A percentile compares a stretch with the other conserved stretches of the same genome.
These are phyloP conservation scores for Plutella xylostella DNA, from an alignment of 2,888 invertebrate genomes.

Conservation along the genomic window DNA sequence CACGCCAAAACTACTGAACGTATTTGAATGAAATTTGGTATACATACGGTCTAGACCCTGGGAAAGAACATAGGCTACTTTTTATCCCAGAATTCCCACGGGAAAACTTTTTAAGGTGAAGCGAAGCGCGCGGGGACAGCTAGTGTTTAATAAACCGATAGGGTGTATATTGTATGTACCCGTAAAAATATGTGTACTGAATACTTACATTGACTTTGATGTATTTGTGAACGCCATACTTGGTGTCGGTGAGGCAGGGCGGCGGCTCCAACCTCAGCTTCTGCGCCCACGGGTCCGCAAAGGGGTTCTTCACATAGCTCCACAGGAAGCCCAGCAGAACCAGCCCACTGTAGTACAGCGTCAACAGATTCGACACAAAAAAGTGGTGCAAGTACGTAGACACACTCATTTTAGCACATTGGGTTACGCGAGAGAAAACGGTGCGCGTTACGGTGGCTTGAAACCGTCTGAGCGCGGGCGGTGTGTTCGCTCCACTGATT, in stretches of 20 bases:
- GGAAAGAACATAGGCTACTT: too few species aligned
- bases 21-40: too few species aligned
- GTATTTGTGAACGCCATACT: conserved; percentile 65
- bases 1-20: too few species aligned
- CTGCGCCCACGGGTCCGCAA: conserved; percentile 34
- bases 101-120: too few species aligned
- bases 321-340: conserved; percentile 29
- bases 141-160: too few species aligned
- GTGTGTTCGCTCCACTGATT: not conserved
- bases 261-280: conserved; percentile 59
- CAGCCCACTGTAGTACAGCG: conserved; percentile 29
- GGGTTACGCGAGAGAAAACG: too few species aligned
- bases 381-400: conserved; percentile 26
- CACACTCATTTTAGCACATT: conserved; percentile 24
- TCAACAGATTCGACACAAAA: conserved; percentile 30
- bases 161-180: too few species aligned
- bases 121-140: too few species aligned
- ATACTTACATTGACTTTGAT: conserved; percentile 64
- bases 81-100: too few species aligned
- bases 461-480: not conserved
- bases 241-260: conserved; percentile 49
- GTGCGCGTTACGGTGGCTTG: not conserved
- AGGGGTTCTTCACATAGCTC: conserved; percentile 39
- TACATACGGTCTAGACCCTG: too few species aligned
- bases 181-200: too few species aligned